Percentiles rank a stretch among this genome's conserved stretches.
These are phyloP conservation scores for Amphimedon queenslandica DNA, from an alignment of 37 sponge, comb jelly and placozoan species.

Conservation along the genomic window DNA sequence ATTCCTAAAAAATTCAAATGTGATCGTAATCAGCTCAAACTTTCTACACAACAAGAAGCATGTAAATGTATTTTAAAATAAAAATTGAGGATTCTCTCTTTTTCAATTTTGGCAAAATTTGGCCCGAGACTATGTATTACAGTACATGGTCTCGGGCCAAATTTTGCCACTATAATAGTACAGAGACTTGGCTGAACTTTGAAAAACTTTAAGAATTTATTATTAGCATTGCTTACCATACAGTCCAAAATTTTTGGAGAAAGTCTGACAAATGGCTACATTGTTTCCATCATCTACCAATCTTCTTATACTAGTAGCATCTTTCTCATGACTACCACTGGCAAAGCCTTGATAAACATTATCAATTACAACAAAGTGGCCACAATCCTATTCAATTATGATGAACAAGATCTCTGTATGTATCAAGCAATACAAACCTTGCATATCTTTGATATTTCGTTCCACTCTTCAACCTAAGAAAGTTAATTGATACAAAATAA, in stretches of 20 bases:
- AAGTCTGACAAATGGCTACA: slow-evolving; percentile 86
- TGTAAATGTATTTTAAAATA: no score
- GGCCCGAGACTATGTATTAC: no score
- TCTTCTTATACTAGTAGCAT: slow-evolving; percentile 85
- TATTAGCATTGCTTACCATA: no score
- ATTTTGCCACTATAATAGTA: no score
- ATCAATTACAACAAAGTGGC: slow-evolving; percentile 82
- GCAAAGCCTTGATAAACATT: slow-evolving; percentile 99
- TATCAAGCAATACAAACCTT: slow-evolving; percentile 32
- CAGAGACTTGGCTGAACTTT: no score
- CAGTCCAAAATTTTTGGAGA: slow-evolving; percentile 97
- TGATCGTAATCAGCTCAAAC: no score
- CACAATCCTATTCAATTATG: neutral
- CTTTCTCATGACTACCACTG: slow-evolving; percentile 78
- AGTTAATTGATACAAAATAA: neutral
- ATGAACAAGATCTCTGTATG: neutral
- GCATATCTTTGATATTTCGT: slow-evolving; percentile 80
- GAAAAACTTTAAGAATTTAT: no score
- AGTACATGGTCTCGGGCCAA: no score
- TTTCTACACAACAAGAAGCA: no score
- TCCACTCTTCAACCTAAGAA: slow-evolving; percentile 78
- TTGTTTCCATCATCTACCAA: slow-evolving; percentile 80
- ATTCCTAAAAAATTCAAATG: no score
- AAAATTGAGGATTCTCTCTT: no score
- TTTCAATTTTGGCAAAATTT: no score